Evolutionary conservation across 2,113 vertebrate genomes (phyloP).

Genomic region (Trogon melanurus): DNA sequence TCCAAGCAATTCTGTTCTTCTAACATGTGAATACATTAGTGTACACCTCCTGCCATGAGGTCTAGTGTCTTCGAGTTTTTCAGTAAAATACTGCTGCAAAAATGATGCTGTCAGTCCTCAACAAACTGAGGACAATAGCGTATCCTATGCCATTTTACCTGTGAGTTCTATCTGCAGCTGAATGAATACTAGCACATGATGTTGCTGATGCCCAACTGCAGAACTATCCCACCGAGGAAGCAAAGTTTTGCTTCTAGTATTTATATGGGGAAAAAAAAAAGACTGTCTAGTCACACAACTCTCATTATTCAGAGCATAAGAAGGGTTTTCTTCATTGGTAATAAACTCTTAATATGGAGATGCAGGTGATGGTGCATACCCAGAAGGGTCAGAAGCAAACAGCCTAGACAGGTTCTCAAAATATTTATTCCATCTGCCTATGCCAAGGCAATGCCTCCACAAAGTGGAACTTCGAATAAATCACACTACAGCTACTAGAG

Average conservation of each 20-base stretch:
- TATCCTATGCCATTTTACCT: neutral
- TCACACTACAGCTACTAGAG: neutral
- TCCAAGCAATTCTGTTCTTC: neutral
- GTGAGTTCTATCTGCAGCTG: neutral
- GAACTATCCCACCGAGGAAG: neutral
- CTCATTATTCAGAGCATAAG: neutral
- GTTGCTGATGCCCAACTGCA: neutral
- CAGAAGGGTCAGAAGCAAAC: neutral
- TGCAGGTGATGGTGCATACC: neutral
- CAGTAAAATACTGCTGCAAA: neutral
- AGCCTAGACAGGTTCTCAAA: neutral
- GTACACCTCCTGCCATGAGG: neutral
- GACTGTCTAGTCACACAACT: neutral
- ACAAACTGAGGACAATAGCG: neutral
- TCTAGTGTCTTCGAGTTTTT: neutral
- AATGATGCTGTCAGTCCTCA: neutral
- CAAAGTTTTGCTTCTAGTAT: neutral
- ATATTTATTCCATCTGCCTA: neutral
- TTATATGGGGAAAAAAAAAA: neutral
- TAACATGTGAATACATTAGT: neutral
- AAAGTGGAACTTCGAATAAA: neutral
- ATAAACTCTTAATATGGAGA: neutral
- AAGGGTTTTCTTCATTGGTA: neutral
- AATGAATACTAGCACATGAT: neutral
- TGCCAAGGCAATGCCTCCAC: neutral